These are phyloP conservation scores for Brachycybe producta DNA, from an alignment of 2,888 invertebrate species.

Conservation along the genomic window DNA sequence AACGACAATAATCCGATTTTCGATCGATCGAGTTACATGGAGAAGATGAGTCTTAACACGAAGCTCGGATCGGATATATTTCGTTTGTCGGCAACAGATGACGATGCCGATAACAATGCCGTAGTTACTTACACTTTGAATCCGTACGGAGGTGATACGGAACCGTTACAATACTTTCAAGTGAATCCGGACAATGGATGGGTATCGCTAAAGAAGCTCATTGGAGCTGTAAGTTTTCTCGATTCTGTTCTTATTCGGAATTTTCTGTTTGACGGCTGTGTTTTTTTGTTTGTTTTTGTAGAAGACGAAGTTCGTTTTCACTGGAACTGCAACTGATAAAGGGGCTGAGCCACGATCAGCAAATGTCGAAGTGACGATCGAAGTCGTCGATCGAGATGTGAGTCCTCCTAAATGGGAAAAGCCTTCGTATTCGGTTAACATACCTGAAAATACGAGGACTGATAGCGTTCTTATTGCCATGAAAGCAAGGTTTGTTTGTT, in stretches of 20 bases:
- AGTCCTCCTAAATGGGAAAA: conserved; percentile 25
- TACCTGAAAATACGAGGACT: conserved; percentile 12
- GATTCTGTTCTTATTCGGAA: conserved; percentile 30
- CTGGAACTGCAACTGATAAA: conserved; percentile 30
- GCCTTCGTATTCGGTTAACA: neutral
- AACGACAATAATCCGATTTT: conserved; percentile 80
- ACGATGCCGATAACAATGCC: conserved; percentile 83
- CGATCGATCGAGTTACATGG: conserved; percentile 45
- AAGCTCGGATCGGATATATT: conserved; percentile 59
- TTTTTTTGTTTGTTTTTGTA: conserved; percentile 16
- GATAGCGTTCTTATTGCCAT: conserved; percentile 11
- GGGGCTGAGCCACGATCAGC: conserved; percentile 26
- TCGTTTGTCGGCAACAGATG: conserved; percentile 82
- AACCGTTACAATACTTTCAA: conserved; percentile 51
- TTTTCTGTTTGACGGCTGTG: neutral
- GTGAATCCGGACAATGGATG: conserved; percentile 73
- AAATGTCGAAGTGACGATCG: conserved; percentile 28
- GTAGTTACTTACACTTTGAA: conserved; percentile 54
- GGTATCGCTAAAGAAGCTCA: conserved; percentile 52
- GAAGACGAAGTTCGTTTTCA: conserved; percentile 21
- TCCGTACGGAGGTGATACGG: conserved; percentile 31
- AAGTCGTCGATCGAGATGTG: conserved; percentile 26
- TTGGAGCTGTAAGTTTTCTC: conserved; percentile 36
- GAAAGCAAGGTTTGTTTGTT: conserved; percentile 24
- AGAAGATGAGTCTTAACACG: conserved; percentile 71